Base-by-base conservation (phyloP, 2,113 vertebrate genomes). In the Pygoscelis antarcticus region DNA sequence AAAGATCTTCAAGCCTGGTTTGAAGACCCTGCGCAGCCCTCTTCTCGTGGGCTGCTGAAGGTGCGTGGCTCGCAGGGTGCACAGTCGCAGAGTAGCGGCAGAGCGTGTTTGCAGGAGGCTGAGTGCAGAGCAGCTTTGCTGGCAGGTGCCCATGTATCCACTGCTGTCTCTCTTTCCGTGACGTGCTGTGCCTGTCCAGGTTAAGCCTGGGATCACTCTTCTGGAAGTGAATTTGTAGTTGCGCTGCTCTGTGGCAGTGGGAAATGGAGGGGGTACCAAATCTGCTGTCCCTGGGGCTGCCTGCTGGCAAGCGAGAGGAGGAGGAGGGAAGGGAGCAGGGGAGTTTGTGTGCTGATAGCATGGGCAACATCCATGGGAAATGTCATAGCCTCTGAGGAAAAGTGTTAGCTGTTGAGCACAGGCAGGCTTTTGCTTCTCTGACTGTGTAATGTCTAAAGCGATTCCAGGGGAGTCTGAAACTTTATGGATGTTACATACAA, bases 181-280 rank as follows among this genome's bases (percentile, higher is more conserved):
- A 8, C 0, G 3, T 61, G 30, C 30, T 54, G 13, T 87, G n/a
- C 51, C 11, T 2, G 0, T 62, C 11, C 21, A 18, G 11, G 22
- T 49, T 86, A 70, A 87, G 17, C 15, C 40, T 71, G 51, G 34
- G 23, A 46, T 80, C 22, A 1, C 44, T 44, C 36, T 72, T 4
- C 30, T 86, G 68, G 36, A 49, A 92, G 57, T 1, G 1, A 10
- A 27, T 86, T 83, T 83, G 7, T 23, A 44, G 66, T 17, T 65
- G 36, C 1, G 2, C 49, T 80, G 25, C 75, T 58, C 26, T 40
- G 46, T 34, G 46, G 49, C 13, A 8, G 44, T 30, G 71, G 40
- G 34, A 46, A 61, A 34, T 16, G 62, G 21, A 81, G 10, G 7
- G 49, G 49, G 17, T 80, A 22, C 3, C 7, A 16, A 9, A 20